Conservation (phyloP, 2,797 vertebrate species). For the Cynodonichthys magdalenae region DNA sequence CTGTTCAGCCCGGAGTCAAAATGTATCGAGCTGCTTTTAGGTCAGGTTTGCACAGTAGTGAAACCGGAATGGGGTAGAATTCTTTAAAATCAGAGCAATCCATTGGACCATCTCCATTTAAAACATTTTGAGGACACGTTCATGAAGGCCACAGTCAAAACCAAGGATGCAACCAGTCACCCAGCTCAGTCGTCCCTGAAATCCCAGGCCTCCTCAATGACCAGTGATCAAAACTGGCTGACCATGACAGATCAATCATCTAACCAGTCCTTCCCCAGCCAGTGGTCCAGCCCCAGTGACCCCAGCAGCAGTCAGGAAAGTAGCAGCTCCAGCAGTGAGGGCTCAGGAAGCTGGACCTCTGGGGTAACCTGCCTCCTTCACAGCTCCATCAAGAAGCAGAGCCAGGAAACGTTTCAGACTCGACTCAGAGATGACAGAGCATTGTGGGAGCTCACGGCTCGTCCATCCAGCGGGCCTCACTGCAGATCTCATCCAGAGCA, state of each 20-base stretch:
- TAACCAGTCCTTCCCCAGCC: slow-evolving; percentile 40
- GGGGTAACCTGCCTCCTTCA: slow-evolving; percentile 59
- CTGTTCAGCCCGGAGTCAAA: slow-evolving; percentile 69
- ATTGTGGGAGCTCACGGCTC: slow-evolving; percentile 37
- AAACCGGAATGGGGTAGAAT: slow-evolving; percentile 70
- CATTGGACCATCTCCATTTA: slow-evolving; percentile 57
- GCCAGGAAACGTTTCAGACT: slow-evolving; percentile 58
- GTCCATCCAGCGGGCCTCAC: slow-evolving; percentile 14
- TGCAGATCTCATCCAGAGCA: slow-evolving; percentile 22
- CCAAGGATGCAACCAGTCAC: slow-evolving; percentile 34
- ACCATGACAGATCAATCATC: slow-evolving; percentile 38
- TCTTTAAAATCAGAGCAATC: slow-evolving; percentile 63
- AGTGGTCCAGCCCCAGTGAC: slow-evolving; percentile 39
- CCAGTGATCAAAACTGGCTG: slow-evolving; percentile 53
- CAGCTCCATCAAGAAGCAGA: slow-evolving; percentile 68
- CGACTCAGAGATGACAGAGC: slow-evolving; percentile 40
- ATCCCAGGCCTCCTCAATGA: slow-evolving; percentile 24
- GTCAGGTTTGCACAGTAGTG: slow-evolving; percentile 62
- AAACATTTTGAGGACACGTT: slow-evolving; percentile 47
- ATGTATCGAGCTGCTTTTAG: slow-evolving; percentile 63
- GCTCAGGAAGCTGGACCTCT: slow-evolving; percentile 63
- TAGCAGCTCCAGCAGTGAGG: slow-evolving; percentile 67
- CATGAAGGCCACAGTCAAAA: slow-evolving; percentile 18
- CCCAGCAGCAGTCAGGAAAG: slow-evolving; percentile 41
- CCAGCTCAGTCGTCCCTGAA: slow-evolving; percentile 2